phyloP scores from a whole-genome alignment of 2,888 invertebrate genomes.

The Bembecia ichneumoniformis region DNA sequence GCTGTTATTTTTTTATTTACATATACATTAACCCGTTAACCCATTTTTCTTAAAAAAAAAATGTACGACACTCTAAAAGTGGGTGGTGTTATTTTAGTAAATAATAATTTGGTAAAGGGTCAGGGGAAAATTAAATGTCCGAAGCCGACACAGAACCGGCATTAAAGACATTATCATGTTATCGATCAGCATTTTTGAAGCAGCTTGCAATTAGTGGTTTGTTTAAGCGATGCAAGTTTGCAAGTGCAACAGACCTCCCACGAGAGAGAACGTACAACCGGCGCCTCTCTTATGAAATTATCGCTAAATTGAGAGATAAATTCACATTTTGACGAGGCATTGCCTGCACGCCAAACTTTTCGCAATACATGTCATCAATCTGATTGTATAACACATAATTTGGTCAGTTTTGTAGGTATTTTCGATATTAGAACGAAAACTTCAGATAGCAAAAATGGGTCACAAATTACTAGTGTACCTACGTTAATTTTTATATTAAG shows the following conservation, averaged over 20 bases:
- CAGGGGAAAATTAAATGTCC: constrained; percentile 40
- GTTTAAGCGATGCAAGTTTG: constrained; percentile 24
- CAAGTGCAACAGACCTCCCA: constrained; percentile 32
- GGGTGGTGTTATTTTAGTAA: no score
- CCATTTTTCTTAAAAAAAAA: no score
- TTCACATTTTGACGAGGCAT: constrained; percentile 52
- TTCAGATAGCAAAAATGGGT: no score
- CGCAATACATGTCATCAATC: no score
- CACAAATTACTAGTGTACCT: no score
- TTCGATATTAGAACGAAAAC: no score
- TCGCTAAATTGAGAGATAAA: constrained; percentile 66
- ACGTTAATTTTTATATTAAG: no score
- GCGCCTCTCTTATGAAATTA: constrained; percentile 52
- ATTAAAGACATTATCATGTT: constrained; percentile 62
- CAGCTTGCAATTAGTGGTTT: constrained; percentile 54
- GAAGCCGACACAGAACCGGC: constrained; percentile 37
- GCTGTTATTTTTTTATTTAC: no score
- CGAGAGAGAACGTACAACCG: constrained; percentile 32
- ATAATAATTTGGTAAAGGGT: constrained; percentile 7
- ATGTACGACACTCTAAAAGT: no score
- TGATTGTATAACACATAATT: no score
- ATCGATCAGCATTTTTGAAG: constrained; percentile 60
- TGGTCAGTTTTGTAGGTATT: no score
- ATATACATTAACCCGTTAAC: no score
- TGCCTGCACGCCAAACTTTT: constrained; percentile 16